Evolutionary conservation across 2,888 invertebrate species (phyloP).

Genomic region (Nephrotoma guestfalica): DNA sequence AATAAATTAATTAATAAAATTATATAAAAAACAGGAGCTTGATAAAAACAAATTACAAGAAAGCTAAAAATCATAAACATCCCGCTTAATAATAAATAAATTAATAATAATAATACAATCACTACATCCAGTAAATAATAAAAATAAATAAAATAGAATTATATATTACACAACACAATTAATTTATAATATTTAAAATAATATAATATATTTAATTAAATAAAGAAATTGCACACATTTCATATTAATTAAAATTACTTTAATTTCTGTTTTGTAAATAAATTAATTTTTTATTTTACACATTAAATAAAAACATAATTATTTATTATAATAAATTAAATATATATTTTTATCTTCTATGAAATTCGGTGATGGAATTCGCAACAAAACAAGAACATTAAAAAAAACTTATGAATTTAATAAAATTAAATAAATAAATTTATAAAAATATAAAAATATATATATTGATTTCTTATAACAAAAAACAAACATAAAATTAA

Average conservation of each 20-base stretch:
- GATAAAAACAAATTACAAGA: not conserved
- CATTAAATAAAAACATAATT: not conserved
- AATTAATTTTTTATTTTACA: not conserved
- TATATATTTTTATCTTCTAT: not conserved
- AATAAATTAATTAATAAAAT: not conserved
- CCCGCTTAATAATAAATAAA: not conserved
- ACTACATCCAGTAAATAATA: not conserved
- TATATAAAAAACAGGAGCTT: not conserved
- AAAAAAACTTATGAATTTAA: not conserved
- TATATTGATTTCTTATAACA: not conserved
- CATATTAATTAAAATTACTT: not conserved
- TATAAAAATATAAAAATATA: not conserved
- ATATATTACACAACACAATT: not conserved
- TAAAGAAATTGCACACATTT: not conserved
- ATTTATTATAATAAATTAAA: too few relatives aligned
- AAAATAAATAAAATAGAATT: not conserved
- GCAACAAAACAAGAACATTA: not conserved
- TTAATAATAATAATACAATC: not conserved
- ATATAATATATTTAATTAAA: not conserved
- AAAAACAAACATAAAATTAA: not conserved
- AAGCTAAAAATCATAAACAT: not conserved
- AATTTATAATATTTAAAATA: not conserved
- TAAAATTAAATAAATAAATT: not conserved
- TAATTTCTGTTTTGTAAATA: not conserved
- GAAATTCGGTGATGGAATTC: not conserved